phyloP scores from a whole-genome alignment of 2,797 vertebrate genomes.

The Odontamblyopus lacepedii region DNA sequence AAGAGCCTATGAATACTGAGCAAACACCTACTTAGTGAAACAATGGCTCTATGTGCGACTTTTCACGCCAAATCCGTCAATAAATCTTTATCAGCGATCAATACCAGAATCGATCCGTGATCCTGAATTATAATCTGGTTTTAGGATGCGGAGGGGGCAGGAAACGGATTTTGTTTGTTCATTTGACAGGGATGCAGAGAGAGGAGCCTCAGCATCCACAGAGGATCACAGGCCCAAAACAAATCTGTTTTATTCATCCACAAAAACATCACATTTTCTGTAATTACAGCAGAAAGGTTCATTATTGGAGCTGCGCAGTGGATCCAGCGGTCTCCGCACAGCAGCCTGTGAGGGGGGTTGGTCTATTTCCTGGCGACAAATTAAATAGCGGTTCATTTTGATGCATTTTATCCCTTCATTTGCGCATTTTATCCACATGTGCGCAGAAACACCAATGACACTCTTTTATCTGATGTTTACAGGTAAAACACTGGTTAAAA shows the following conservation, averaged over 20 bases:
- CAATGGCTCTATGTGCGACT: neutral
- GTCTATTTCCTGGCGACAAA: slow-evolving; percentile 13
- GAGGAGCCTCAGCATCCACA: slow-evolving; percentile 1
- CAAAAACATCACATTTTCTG: neutral
- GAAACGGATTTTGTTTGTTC: neutral
- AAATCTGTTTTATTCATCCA: neutral
- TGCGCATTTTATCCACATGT: neutral
- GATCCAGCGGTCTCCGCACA: neutral
- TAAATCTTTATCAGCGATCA: neutral
- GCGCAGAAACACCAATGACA: neutral
- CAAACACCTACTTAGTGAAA: slow-evolving; percentile 4
- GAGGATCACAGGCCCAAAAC: neutral
- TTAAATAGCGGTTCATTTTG: slow-evolving; percentile 11
- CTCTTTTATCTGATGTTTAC: neutral
- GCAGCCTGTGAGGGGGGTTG: neutral
- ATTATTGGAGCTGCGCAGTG: neutral
- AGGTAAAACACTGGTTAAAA: neutral
- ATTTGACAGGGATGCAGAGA: neutral
- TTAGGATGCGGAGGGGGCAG: neutral
- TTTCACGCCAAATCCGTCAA: neutral
- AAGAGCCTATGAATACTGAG: neutral
- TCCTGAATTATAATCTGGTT: neutral
- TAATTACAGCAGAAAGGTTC: no score
- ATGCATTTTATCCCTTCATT: neutral
- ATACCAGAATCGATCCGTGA: neutral